A percentile compares a stretch with the other conserved stretches of the same genome.
phyloP scores from a whole-genome alignment of 2,113 vertebrate species.

The Abramis brama region DNA sequence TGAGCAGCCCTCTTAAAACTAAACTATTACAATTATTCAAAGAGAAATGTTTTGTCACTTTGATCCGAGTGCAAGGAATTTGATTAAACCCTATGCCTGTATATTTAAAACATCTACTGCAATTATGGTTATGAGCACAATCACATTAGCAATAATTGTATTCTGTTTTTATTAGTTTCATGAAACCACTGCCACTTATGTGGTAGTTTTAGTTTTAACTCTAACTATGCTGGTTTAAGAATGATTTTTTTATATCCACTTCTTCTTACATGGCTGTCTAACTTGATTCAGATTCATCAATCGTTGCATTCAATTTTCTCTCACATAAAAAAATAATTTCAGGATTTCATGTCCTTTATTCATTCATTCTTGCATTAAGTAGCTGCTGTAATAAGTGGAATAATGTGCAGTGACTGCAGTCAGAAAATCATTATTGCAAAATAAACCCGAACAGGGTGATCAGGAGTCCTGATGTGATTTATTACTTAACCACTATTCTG shows the following conservation, averaged over 20 bases:
- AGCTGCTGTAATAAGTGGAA: not conserved
- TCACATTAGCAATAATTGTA: not conserved
- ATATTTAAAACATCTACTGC: too few species aligned
- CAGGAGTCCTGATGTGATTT: conserved; percentile 11
- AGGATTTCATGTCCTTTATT: not conserved
- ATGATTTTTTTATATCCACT: too few species aligned
- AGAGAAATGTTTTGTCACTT: not conserved
- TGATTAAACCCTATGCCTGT: not conserved
- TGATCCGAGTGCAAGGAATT: not conserved
- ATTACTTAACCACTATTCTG: conserved; percentile 4
- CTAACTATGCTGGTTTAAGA: too few species aligned
- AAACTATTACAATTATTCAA: not conserved
- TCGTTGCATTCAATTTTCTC: too few species aligned
- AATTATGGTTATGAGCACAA: not conserved
- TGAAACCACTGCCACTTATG: not conserved
- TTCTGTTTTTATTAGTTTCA: not conserved
- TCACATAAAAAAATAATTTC: not conserved
- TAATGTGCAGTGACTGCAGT: not conserved
- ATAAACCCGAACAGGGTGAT: not conserved
- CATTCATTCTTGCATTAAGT: not conserved
- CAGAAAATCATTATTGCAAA: conserved; percentile 5
- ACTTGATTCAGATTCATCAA: too few species aligned
- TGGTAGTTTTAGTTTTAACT: not conserved
- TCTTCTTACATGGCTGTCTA: not conserved
- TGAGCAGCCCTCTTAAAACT: not conserved